These are phyloP conservation scores for Drosophila paranaensis DNA, from an alignment of 2,888 invertebrate genomes.

Conservation along the genomic window DNA sequence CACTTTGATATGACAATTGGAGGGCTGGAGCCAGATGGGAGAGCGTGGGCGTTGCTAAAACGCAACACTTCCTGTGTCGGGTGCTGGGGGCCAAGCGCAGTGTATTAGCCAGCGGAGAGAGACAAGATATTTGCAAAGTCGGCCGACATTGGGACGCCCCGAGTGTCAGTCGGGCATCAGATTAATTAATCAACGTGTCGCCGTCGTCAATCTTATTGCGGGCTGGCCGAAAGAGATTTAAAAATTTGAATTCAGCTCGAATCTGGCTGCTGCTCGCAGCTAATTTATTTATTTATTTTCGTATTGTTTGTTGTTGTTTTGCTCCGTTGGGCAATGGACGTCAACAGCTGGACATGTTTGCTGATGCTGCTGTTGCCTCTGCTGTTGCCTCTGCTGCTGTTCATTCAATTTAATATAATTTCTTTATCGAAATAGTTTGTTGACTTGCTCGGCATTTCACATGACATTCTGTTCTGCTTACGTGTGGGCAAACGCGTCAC, in stretches of 20 bases:
- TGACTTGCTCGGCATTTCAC: constrained; percentile 53
- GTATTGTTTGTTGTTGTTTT: constrained; percentile 50
- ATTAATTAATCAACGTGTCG: constrained; percentile 80
- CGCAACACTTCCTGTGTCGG: constrained; percentile 52
- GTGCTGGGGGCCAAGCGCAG: not conserved
- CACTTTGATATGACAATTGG: constrained; percentile 54
- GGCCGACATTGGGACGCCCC: constrained; percentile 34
- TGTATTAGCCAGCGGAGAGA: constrained; percentile 37
- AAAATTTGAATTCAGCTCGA: constrained; percentile 48
- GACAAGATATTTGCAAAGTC: constrained; percentile 36
- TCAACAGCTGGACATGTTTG: constrained; percentile 74
- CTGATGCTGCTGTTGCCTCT: no score
- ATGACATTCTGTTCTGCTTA: constrained; percentile 46
- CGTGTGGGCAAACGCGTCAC: constrained; percentile 57
- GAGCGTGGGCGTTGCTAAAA: constrained; percentile 41
- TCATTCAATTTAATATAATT: constrained; percentile 65
- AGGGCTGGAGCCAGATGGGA: constrained; percentile 1
- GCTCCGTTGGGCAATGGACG: constrained; percentile 59
- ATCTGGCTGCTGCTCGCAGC: constrained; percentile 37
- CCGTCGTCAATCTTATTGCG: constrained; percentile 71
- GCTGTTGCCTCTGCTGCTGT: constrained; percentile 2
- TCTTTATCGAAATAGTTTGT: constrained; percentile 70
- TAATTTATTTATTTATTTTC: constrained; percentile 75
- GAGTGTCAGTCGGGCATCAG: constrained; percentile 67
- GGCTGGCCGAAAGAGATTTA: constrained; percentile 29